A percentile compares a stretch with the other conserved stretches of the same genome.
Evolutionary conservation across 2,888 invertebrate genomes (phyloP).

Genomic region (Diarsia rubi): DNA sequence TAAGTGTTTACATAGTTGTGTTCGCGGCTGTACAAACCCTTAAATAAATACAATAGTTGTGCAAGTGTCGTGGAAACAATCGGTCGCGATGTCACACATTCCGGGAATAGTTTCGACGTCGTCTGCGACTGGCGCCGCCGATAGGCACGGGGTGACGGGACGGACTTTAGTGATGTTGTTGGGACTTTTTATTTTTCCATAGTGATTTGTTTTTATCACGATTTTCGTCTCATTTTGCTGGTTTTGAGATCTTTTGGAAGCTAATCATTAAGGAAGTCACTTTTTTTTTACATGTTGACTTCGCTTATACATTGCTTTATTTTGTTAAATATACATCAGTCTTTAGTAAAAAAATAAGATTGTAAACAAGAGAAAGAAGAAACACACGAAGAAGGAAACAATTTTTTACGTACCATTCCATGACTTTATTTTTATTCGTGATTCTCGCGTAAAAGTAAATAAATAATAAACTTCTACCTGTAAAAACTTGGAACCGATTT

Average conservation of each 20-base stretch:
- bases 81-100: conserved; percentile 56
- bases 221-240: neutral
- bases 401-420: neutral
- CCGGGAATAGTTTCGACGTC: conserved; percentile 46
- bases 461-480: conserved; percentile 31
- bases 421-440: conserved; percentile 9
- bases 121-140: conserved; percentile 34
- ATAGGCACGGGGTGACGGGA: conserved; percentile 16
- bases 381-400: no score
- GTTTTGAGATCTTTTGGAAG: neutral
- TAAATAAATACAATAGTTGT: conserved; percentile 43
- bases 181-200: neutral
- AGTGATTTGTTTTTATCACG: neutral
- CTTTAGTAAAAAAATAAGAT: neutral
- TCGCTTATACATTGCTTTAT: neutral
- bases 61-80: conserved; percentile 39
- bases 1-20: no score
- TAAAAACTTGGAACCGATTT: conserved; percentile 21
- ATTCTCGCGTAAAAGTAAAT: conserved; percentile 15
- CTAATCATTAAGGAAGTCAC: neutral
- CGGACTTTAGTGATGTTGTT: conserved; percentile 37
- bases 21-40: neutral
- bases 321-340: neutral
- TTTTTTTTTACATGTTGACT: neutral
- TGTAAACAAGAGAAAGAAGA: no score